A percentile compares a stretch with the other conserved stretches of the same genome.
phyloP scores from a whole-genome alignment of 2,888 invertebrate species.

The Timandra comae region DNA sequence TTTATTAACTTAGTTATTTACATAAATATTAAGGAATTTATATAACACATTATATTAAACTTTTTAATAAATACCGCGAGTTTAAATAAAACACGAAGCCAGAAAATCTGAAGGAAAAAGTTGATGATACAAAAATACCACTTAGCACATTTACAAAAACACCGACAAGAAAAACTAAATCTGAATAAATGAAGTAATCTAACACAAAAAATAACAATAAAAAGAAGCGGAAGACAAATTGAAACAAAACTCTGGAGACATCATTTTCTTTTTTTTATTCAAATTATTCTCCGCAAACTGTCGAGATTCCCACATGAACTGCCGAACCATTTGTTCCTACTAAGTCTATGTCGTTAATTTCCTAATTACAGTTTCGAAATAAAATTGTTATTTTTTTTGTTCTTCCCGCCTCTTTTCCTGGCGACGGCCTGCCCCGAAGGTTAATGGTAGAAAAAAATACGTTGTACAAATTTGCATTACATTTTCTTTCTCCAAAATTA shows the following conservation, averaged over 20 bases:
- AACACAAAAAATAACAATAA: neutral
- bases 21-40: too few relatives aligned
- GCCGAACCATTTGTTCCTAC: slow-evolving; percentile 57
- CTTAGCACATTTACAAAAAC: too few relatives aligned
- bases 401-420: slow-evolving; percentile 47
- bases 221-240: slow-evolving; percentile 6
- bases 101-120: too few relatives aligned
- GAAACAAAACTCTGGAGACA: slow-evolving; percentile 12
- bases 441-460: slow-evolving; percentile 74
- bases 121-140: too few relatives aligned
- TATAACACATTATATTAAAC: too few relatives aligned
- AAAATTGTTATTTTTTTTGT: slow-evolving; percentile 63
- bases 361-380: slow-evolving; percentile 70
- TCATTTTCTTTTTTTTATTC: slow-evolving; percentile 31
- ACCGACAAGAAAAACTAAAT: too few relatives aligned
- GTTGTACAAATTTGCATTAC: slow-evolving; percentile 75
- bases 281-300: slow-evolving; percentile 43
- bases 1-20: too few relatives aligned
- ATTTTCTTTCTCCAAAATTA: slow-evolving; percentile 70
- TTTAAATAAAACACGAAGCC: too few relatives aligned
- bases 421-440: slow-evolving; percentile 49
- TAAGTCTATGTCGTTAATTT: slow-evolving; percentile 69
- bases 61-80: too few relatives aligned
- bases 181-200: too few relatives aligned
- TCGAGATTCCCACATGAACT: slow-evolving; percentile 49